Evolutionary conservation across 1,140 invertebrate species (phyloP), one percentile per base, ranked within the genome.

Genomic region (Halesus radiatus): DNA sequence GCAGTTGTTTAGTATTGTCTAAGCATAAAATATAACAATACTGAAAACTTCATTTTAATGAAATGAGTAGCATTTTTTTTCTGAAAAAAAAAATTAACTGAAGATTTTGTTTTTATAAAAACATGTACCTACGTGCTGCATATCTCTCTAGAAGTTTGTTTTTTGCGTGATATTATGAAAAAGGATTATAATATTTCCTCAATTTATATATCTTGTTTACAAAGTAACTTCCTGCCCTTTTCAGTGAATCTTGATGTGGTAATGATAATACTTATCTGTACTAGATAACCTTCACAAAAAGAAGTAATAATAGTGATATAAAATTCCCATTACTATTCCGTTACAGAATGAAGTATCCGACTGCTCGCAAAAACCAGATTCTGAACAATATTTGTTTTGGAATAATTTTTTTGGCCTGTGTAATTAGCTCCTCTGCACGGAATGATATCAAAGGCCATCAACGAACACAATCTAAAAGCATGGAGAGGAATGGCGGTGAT

Each of bases 401-500:
- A 66, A 37, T 64, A 4, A 26, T 81, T 20, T 75, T 81, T 15
- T 54, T 76, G 29, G 23, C 64, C 13, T 81, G 76, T 53, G 56
- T 78, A 62, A 32, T 81, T n/a, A 72, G 73, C 20, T 66, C 60
- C 3, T 76, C 58, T 10, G 77, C 66, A 60, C 80, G 77, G 77
- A 82, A 75, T 58, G 76, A 84, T 64, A 52, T 74, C 13, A 84
- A 83, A 77, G 23, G 18, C 15, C 79, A 79, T 23, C 76, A 80
- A 37, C 68, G 79, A 73, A 85, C 85, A 54, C 86, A 87, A 29
- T 85, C 86, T 80, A 88, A 87, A 84, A 86, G 87, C 76, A 83
- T 84, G 6, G 88, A 89, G 45, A 83, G 85, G 8, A 86, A 86
- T 45, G 89, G 88, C 83, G 91, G 91, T 58, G 94, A 95, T 86